Percentiles rank a stretch among this genome's conserved stretches.
These are phyloP conservation scores for Platerodrilus igneus DNA, from an alignment of 2,888 invertebrate genomes.

Conservation along the genomic window DNA sequence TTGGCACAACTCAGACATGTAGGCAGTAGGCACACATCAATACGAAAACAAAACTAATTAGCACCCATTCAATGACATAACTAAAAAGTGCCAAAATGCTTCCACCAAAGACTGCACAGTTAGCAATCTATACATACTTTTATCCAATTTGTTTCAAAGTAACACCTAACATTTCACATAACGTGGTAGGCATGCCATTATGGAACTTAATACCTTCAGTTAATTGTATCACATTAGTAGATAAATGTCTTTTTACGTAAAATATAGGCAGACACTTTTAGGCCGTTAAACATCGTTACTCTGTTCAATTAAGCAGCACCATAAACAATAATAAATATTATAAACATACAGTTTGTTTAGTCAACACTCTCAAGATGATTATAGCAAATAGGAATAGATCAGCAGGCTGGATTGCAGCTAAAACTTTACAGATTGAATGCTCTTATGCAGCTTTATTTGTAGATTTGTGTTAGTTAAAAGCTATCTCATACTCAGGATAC, in stretches of 20 bases:
- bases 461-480: too few species aligned
- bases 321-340: too few species aligned
- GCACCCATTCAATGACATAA: slow-evolving; percentile 14
- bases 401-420: too few species aligned
- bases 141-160: slow-evolving; percentile 41
- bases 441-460: too few species aligned
- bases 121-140: too few species aligned
- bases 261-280: slow-evolving; percentile 12
- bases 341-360: too few species aligned
- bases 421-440: too few species aligned
- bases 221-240: slow-evolving; percentile 18
- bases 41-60: slow-evolving; percentile 24
- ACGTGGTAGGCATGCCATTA: slow-evolving; percentile 15
- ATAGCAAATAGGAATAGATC: too few species aligned
- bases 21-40: slow-evolving; percentile 40
- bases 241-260: slow-evolving; percentile 11
- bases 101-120: slow-evolving; percentile 18
- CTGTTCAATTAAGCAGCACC: slow-evolving; percentile 8
- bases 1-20: slow-evolving; percentile 47
- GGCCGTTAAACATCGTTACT: slow-evolving; percentile 13
- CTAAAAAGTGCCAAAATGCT: slow-evolving; percentile 17
- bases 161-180: slow-evolving; percentile 34
- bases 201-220: slow-evolving; percentile 18
- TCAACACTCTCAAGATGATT: too few species aligned
- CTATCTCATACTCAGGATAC: too few species aligned